phyloP scores from a whole-genome alignment of 1,140 invertebrate species.

The Drosophila lowei region DNA sequence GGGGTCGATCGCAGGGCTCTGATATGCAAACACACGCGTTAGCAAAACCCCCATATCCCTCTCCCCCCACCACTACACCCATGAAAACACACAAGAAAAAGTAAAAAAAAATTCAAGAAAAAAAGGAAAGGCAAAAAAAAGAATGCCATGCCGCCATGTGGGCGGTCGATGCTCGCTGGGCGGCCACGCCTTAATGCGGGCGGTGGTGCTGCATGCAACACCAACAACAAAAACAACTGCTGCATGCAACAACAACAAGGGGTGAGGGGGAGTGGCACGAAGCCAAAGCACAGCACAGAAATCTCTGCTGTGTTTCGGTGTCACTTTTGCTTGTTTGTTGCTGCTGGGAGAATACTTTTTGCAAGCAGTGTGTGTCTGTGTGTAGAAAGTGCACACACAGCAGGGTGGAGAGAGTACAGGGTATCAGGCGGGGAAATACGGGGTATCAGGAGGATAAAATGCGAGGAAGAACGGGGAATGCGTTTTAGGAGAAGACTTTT shows the following conservation, averaged over 20 bases:
- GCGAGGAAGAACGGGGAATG: too few species aligned
- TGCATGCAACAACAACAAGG: conserved; percentile 19
- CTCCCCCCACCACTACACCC: conserved; percentile 7
- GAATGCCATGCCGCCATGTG: neutral
- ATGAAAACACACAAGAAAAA: conserved; percentile 11
- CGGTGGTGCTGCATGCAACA: conserved; percentile 26
- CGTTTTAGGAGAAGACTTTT: too few species aligned
- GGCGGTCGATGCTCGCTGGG: too few species aligned
- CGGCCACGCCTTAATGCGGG: conserved; percentile 38
- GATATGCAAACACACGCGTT: conserved; percentile 68
- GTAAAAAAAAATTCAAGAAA: conserved; percentile 6
- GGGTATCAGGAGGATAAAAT: neutral
- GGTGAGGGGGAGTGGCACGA: too few species aligned
- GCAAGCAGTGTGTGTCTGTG: conserved; percentile 10
- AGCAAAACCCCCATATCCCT: neutral
- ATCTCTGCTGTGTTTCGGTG: conserved; percentile 58
- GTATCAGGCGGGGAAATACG: too few species aligned
- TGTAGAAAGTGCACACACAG: conserved; percentile 13
- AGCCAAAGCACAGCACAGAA: too few species aligned
- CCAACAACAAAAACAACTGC: conserved; percentile 15
- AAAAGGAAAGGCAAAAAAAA: neutral
- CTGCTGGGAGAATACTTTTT: conserved; percentile 60
- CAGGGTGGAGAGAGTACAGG: neutral
- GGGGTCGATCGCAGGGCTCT: conserved; percentile 42
- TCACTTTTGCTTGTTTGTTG: conserved; percentile 77